phyloP scores from a whole-genome alignment of 2,888 invertebrate genomes.

The Acleris sparsana region DNA sequence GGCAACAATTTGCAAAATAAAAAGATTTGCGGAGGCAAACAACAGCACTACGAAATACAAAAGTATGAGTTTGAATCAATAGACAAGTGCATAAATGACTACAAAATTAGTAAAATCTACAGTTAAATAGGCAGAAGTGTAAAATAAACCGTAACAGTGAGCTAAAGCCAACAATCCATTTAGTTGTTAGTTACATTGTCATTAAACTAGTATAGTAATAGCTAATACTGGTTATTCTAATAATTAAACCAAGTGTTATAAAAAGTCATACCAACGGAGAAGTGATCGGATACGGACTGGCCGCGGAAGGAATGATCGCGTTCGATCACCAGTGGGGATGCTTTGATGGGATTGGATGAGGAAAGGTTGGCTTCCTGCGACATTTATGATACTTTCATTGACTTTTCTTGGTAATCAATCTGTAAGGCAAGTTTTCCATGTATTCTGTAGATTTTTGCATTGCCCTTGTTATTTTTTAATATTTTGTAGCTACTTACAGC shows the following conservation, averaged over 20 bases:
- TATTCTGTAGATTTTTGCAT: too few relatives aligned
- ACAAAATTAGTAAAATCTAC: slow-evolving; percentile 9
- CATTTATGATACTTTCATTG: slow-evolving; percentile 13
- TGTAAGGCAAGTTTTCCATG: too few relatives aligned
- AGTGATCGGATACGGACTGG: slow-evolving; percentile 31
- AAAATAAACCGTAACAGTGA: slow-evolving; percentile 20
- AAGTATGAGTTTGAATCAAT: neutral
- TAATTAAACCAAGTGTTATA: slow-evolving; percentile 32
- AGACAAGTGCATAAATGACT: neutral
- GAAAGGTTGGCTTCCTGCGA: slow-evolving; percentile 42
- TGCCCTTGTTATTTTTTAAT: too few relatives aligned
- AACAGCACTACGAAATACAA: neutral
- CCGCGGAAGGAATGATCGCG: slow-evolving; percentile 21
- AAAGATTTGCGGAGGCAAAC: neutral
- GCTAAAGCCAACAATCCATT: slow-evolving; percentile 29
- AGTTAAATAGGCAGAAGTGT: slow-evolving; percentile 15
- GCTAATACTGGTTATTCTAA: slow-evolving; percentile 38
- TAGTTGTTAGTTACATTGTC: slow-evolving; percentile 30
- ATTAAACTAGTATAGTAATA: slow-evolving; percentile 13
- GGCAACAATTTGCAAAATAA: slow-evolving; percentile 2
- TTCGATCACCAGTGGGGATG: slow-evolving; percentile 32
- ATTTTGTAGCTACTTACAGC: too few relatives aligned
- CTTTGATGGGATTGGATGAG: slow-evolving; percentile 43
- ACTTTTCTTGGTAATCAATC: too few relatives aligned
- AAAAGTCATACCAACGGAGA: slow-evolving; percentile 47